Base-by-base conservation (phyloP, 2,797 vertebrate genomes). In the Ctenochaetus hawaiiensis region DNA sequence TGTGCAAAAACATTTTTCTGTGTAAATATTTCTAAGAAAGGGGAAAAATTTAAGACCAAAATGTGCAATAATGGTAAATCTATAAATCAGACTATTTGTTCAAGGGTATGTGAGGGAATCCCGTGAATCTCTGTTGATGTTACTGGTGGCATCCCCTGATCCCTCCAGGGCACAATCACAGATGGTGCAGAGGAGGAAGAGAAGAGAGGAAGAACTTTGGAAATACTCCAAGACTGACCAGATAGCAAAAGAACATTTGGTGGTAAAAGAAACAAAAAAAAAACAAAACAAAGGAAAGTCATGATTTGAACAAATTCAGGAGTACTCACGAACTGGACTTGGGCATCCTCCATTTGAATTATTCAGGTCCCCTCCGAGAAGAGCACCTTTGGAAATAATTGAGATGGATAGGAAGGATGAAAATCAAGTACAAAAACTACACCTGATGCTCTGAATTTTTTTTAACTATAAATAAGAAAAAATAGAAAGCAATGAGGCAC, bases 261-360 rank as follows among this genome's bases (percentile, higher is more conserved):
- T 14, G 0, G 43, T 16, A 57, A 60, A 65, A 30, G 26, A 68
- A 58, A 61, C 11, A 59, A 26, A 64, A 43, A 34, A 37, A 39
- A 56, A 23, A 26, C 26, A 20, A 6, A 47, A 80, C n/a, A 67
- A 79, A 63, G 5, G 11, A 61, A 22, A 53, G 39, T 72, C 14
- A 22, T 11, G 58, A 67, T 61, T 18, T 53, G 1, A 77, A 67
- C 13, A 81, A 74, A 69, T 67, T 45, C 14, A 48, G 30, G 17
- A 61, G 45, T 76, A 97, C 97, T 99, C 88, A 99, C 98, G 96
- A 26, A 99, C 97, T 17, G 98, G 98, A 91, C 98, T 99, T 3
- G 97, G 97, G 75, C 98, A 99, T 82, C 96, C 97, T 89, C 98
- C 97, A 0, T 99, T 99, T 16, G 97, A 97, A 92, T 95, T 99